Base-by-base conservation (phyloP, 2,113 vertebrate species). In the Girardinichthys multiradiatus region DNA sequence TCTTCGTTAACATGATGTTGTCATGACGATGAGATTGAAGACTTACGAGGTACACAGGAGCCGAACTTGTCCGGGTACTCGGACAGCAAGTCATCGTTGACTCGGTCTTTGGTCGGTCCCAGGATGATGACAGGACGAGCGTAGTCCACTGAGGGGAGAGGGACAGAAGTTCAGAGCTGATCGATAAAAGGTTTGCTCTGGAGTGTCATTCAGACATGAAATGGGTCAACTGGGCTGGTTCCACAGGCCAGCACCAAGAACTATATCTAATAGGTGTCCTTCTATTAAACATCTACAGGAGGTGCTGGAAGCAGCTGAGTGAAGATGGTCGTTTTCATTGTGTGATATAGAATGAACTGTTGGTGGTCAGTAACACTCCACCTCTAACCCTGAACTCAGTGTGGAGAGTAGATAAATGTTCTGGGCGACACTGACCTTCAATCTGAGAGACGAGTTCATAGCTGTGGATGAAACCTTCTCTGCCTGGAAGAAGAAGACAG, bases 21-120 rank as follows among this genome's bases (percentile, higher is more conserved):
- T 1, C 35, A 31, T 11, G 63, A 33, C 4, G 51, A 21, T 1
- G 61, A 3, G n/a, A n/a, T n/a, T 0, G 28, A 35, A 10, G 27
- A 91, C 96, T 94, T 80, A 97, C 95, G 95, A 5, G 96, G 95
- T 48, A 96, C 96, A 51, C 95, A 96, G 86, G 96, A 96, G 72
- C 95, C 96, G 0, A 96, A 96, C 85, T 96, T 96, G 89, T 97
- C 95, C 0, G 96, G 95, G 79, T 95, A 96, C 84, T 96, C 96
- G 0, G 96, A 96, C 9, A 96, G 93, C 42, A 97, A 93, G 80
- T 97, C 96, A 1, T 97, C 96, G 0, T 97, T 97, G 75, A 95
- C 94, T 0, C 96, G 87, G 88, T 97, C 96, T 91, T 97, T 97
- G 75, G 94, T 96, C 21, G 96, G 95, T 0, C 96, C 96, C 73